Evolutionary conservation across 2,797 vertebrate genomes (phyloP), one percentile per base, ranked within the genome.

Genomic region (Danio kyathit): DNA sequence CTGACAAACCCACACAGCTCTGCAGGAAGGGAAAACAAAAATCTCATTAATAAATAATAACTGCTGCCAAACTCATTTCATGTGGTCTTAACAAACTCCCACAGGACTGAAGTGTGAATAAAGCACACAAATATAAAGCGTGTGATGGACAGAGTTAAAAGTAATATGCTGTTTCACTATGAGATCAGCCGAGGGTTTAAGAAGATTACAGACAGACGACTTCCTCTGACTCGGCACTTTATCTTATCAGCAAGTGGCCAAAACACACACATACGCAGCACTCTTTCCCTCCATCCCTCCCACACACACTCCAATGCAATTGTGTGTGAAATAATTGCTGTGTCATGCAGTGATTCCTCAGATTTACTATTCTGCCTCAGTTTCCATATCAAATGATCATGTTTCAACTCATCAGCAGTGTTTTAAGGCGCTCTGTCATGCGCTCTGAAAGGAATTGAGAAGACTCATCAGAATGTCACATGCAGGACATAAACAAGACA

Each of bases 301-400:
- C 66, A 67, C 74, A 69, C 70, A 79, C 71, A 61, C 52, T 46
- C 44, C 21, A 67, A 70, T 29, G 1, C 0, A 56, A 14, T 5
- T 66, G 48, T 44, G 38, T 76, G 29, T 19, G 21, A 77, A 63
- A 70, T 48, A 77, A 59, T 78, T 40, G 57, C 59, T 65, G 66
- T 40, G 59, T 74, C 80, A 75, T 51, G 51, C 67, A 44, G 83
- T 81, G 82, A 85, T 80, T 82, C 77, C 84, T 75, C 80, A 74
- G 29, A 21, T 85, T 81, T 29, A 49, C 12, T 44, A 46, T 61
- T 51, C 11, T 56, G n/a, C 6, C 17, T 5, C 1, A 52, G 41
- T 40, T 14, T 56, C 46, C 7, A 10, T 16, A 61, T 19, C 52
- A 60, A 38, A 16, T 21, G n/a, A 57, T 40, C 41, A 46, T 3